phyloP scores from a whole-genome alignment of 2,888 invertebrate genomes.

The Orthonychiurus folsomi region DNA sequence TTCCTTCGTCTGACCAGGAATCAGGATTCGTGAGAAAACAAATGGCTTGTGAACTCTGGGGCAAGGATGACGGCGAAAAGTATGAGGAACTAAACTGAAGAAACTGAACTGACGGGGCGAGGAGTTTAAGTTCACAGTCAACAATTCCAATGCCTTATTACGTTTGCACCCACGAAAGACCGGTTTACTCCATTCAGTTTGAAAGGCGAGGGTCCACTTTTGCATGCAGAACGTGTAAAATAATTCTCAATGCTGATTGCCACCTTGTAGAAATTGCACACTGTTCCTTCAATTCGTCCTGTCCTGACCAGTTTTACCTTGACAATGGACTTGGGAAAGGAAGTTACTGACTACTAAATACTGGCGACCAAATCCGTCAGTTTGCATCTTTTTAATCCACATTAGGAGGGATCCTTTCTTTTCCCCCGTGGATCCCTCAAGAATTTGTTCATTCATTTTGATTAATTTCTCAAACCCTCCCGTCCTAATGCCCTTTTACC shows the following conservation, averaged over 20 bases:
- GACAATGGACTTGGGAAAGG: constrained; percentile 30
- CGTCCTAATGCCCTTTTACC: neutral
- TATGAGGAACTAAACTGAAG: neutral
- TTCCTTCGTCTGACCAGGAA: neutral
- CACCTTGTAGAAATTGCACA: constrained; percentile 9
- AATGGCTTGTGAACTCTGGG: neutral
- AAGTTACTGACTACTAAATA: constrained; percentile 16
- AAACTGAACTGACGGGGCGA: neutral
- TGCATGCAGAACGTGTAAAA: neutral
- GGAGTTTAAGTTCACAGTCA: neutral
- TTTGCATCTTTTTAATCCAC: neutral
- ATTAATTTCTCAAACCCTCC: neutral
- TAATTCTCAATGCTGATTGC: neutral
- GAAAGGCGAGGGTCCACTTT: neutral
- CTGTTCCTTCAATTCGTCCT: constrained; percentile 13
- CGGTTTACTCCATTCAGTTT: neutral
- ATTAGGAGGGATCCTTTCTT: neutral
- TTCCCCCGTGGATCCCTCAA: neutral
- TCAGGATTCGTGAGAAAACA: neutral
- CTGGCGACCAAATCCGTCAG: neutral
- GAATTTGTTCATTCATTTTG: neutral
- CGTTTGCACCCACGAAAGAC: neutral
- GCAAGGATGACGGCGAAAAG: neutral
- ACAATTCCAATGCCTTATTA: neutral
- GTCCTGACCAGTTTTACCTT: constrained; percentile 28